A percentile compares a stretch with the other conserved stretches of the same genome.
Evolutionary conservation across 2,888 invertebrate species (phyloP).

Genomic region (Amblyjoppa proteus): DNA sequence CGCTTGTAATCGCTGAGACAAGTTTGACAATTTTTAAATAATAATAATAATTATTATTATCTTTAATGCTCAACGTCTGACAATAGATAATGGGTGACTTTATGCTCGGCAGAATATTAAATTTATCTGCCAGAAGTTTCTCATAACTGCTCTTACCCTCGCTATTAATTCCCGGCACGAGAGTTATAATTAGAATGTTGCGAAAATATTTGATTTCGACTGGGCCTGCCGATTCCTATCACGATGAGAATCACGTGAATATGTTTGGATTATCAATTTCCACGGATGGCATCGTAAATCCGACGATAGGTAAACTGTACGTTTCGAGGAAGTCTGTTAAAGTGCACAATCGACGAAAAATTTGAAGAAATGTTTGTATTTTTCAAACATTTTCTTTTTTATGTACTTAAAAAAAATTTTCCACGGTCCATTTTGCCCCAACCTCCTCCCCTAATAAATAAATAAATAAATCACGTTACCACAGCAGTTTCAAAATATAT

Average conservation of each 20-base stretch:
- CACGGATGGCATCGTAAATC: not conserved
- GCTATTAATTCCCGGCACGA: constrained; percentile 5
- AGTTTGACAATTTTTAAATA: not conserved
- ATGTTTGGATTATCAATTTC: constrained; percentile 7
- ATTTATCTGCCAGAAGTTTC: constrained; percentile 1
- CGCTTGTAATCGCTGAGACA: not conserved
- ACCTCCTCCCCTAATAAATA: not conserved
- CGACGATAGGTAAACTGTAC: not conserved
- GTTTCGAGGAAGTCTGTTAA: not conserved
- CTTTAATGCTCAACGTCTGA: not conserved
- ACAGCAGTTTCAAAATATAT: not conserved
- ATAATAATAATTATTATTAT: not conserved
- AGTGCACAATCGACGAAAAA: not conserved
- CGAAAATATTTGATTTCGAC: not conserved
- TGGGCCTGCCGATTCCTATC: not conserved
- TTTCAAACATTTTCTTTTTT: too few species aligned
- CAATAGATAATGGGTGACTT: not conserved
- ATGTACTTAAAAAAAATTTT: too few species aligned
- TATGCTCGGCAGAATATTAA: not conserved
- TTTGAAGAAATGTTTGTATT: not conserved
- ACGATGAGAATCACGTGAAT: constrained; percentile 1
- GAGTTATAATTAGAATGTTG: constrained; percentile 12
- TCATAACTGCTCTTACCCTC: constrained; percentile 18
- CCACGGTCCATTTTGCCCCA: too few species aligned
- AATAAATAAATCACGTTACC: not conserved